Base-by-base conservation (phyloP, 2,888 invertebrate genomes). In the Lasioglossum marginatum region DNA sequence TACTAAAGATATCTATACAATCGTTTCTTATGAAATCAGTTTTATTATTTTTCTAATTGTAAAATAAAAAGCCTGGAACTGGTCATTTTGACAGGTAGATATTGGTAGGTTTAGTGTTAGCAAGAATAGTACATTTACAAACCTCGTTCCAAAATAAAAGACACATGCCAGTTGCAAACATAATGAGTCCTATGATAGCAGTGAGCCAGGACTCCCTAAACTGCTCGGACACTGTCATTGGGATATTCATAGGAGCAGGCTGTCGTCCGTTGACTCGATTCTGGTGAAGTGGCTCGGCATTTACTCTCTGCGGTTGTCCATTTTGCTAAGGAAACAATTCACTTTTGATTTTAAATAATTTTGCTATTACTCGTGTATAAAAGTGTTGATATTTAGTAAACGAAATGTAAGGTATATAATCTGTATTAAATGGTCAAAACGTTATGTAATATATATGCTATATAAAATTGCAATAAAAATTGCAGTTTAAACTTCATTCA, bases 141-240 rank as follows among this genome's bases (percentile, higher is more conserved):
- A 98, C 98, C 97, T 98, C 98, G 94, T 98, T 98, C 98, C 98
- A 98, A 93, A 97, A 96, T 76, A 98, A 95, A 37, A 98, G 96
- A 92, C 96, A 97, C 89, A 97, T 96, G 52, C 98, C 98, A 60
- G 96, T 96, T 45, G 96, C 94, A 93, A 97, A 97, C 71, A 98
- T 95, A 78, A 97, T 93, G 60, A 97, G 94, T 77, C 98, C 98
- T 86, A 98, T 96, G 34, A 97, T 93, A 74, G 97, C 97, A 60
- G 97, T 97, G 6, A 97, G 93, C 98, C 98, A 98, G 85, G 97
- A 97, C 92, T 96, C 96, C 93, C 96, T 96, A 88, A 97, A 97
- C 92, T 97, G 97, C 90, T 96, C 96, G 4, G 91, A 91, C 60
- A 94, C 91, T 16, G 93, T 91, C 88, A 93, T 92, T 48, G 93